phyloP scores from a whole-genome alignment of 1,140 invertebrate species.

The Caenorhabditis briggsae region DNA sequence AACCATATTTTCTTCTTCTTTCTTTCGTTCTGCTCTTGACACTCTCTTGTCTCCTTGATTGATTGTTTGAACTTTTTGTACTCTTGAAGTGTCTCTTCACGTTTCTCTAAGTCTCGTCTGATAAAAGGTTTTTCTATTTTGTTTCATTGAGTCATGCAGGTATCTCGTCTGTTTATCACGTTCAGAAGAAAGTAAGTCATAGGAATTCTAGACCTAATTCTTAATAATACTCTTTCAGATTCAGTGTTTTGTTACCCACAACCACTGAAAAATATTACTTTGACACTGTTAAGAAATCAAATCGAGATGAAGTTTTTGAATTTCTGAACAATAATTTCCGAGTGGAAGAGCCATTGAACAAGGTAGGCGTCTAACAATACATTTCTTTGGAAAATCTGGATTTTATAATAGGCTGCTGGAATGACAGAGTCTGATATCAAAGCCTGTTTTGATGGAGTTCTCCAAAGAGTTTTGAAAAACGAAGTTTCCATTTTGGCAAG shows the following conservation, averaged over 20 bases:
- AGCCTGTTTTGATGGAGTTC: constrained; percentile 12
- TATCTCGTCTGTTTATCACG: background rate
- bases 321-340: constrained; percentile 19
- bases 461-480: background rate
- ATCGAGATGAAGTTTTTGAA: constrained; percentile 9
- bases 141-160: background rate
- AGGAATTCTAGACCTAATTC: background rate
- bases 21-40: background rate
- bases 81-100: background rate
- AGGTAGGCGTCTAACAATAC: background rate
- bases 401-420: constrained; percentile 9
- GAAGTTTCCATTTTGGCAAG: constrained; percentile 32
- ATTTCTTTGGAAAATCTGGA: background rate
- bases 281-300: background rate
- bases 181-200: background rate
- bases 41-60: background rate
- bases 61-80: constrained; percentile 35
- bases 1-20: background rate
- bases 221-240: background rate
- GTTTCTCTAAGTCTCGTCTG: background rate
- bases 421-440: constrained; percentile 2
- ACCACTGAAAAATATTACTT: background rate
- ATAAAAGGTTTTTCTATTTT: background rate
- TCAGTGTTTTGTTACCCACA: background rate
- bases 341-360: constrained; percentile 31